These are phyloP conservation scores for Tinamus guttatus DNA, from an alignment of 2,113 vertebrate species.

Conservation along the genomic window DNA sequence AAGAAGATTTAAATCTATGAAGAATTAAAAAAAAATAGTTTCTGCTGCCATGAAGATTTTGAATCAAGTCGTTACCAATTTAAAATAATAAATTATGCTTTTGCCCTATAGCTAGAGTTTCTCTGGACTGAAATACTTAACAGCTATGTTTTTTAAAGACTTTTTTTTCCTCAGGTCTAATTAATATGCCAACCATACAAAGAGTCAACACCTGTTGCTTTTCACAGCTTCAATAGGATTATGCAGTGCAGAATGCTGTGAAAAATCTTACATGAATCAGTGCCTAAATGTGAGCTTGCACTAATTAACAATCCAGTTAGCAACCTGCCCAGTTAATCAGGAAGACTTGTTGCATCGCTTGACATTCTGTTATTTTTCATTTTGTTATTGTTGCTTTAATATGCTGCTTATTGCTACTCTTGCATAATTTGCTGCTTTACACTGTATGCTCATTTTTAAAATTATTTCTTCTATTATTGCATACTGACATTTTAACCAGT, in stretches of 20 bases:
- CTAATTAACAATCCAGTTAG: conserved; percentile 32
- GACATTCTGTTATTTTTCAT: background rate
- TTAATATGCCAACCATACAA: background rate
- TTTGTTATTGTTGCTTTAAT: background rate
- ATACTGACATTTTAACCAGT: background rate
- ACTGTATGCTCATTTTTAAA: background rate
- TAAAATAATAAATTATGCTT: background rate
- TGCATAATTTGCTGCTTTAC: background rate
- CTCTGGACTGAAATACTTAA: background rate
- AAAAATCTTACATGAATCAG: background rate
- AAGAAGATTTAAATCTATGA: background rate
- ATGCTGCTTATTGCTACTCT: background rate
- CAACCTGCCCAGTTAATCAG: background rate
- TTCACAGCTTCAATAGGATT: conserved; percentile 36
- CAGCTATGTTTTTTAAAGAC: background rate
- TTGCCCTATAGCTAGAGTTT: background rate
- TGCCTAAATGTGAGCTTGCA: background rate
- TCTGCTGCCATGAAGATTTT: background rate
- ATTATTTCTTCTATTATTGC: background rate
- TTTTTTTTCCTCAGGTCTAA: conserved; percentile 8
- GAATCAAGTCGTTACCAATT: background rate
- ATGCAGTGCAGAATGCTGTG: background rate
- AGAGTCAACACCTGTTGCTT: conserved; percentile 38
- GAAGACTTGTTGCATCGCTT: background rate
- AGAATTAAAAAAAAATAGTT: background rate